A percentile compares a stretch with the other conserved stretches of the same genome.
Conservation (phyloP, 37 sponge, comb jelly and placozoan genomes). For the Theonella swinhoei region DNA sequence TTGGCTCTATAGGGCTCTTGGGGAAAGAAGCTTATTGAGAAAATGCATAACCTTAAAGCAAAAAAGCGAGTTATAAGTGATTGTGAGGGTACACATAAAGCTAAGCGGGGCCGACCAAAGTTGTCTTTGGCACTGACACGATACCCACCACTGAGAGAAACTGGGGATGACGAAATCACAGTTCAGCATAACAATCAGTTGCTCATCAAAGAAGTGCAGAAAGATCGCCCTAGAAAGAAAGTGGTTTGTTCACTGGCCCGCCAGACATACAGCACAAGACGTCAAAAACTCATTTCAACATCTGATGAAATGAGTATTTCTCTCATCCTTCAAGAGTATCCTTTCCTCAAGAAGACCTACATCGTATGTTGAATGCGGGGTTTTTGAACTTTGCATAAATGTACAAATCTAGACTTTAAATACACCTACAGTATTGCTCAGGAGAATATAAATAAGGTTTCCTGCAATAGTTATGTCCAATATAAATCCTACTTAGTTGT, state of each 20-base stretch:
- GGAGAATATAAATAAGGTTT: no score
- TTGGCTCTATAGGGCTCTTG: constrained; percentile 17
- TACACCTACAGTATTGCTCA: no score
- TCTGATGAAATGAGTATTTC: not conserved
- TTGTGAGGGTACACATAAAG: constrained; percentile 5
- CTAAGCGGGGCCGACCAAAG: constrained; percentile 36
- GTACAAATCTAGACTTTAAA: no score
- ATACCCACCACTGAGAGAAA: constrained; percentile 23
- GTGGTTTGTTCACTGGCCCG: not conserved
- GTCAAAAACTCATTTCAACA: not conserved
- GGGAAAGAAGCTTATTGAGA: no score
- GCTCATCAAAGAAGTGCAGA: constrained; percentile 24
- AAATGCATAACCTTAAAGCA: constrained; percentile 34
- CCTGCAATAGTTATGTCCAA: no score
- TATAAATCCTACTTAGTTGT: no score
- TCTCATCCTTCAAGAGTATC: not conserved
- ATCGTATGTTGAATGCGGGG: no score
- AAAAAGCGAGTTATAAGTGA: constrained; percentile 13
- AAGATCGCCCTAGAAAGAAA: constrained; percentile 19
- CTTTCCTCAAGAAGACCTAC: not conserved
- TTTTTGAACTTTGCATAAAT: no score
- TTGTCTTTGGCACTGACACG: constrained; percentile 1
- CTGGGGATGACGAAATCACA: constrained; percentile 5
- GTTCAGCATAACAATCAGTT: not conserved
- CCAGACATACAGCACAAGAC: not conserved